Evolutionary conservation across 2,888 invertebrate genomes (phyloP), one percentile per base, ranked within the genome.

Genomic region (Cancer borealis): DNA sequence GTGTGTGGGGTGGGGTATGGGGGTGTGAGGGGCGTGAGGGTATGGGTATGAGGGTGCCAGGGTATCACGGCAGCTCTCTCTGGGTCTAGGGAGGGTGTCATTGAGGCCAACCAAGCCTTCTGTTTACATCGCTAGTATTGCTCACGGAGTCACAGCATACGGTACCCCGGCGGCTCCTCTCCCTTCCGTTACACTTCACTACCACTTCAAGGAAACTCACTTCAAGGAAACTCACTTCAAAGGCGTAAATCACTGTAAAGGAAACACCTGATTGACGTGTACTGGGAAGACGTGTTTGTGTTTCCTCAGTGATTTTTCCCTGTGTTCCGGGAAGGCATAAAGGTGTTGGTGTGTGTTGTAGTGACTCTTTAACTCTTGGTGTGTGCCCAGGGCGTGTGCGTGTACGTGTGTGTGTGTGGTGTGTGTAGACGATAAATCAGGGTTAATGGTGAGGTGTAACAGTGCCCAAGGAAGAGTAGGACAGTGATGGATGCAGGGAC

Each of bases 61-160:
- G 90, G 90, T 89, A 45, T 89, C 88, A 21, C 14, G 30, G 39
- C 45, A 17, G n/a, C 1, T 17, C 1, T 17, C 3, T 0, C 26
- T 54, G 12, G 90, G 8, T 10, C 4, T 54, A 54, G 26, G 90
- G 90, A 21, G 54, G 90, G 90, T 90, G 90, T 90, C 90, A 90
- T 90, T 90, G 49, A 54, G 90, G 90, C 54, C 88, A 88, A 88
- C 54, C 88, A 88, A 88, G 88, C 8, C 46, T 46, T 12, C 46
- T 88, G 88, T 88, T 46, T 90, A 30, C 30, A 17, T 10, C 49
- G 0, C 90, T 90, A 90, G 90, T 90, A 54, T 47, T 49, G 90
- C 90, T 54, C 54, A 54, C 30, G 30, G 90, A 54, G 54, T 26
- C 49, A 10, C 90, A 54, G 49, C 47, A 47, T 26, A 54, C 90